Evolutionary conservation across 35 echinoderm and acorn worm genomes (phyloP), one percentile per base, ranked within the genome.

Genomic region (Chiridota heheva): DNA sequence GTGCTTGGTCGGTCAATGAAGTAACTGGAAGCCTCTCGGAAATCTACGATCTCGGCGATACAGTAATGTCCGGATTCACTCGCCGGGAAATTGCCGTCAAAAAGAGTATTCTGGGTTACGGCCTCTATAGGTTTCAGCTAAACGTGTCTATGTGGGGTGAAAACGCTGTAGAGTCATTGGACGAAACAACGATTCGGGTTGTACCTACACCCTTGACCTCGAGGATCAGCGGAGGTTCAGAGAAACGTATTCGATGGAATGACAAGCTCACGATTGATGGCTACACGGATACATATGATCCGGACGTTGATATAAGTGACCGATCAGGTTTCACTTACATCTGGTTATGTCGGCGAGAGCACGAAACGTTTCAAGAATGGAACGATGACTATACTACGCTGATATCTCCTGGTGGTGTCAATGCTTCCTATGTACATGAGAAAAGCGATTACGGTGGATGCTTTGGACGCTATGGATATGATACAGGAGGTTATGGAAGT

Each of bases 81-180:
- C 62, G 67, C 3, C 63, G 91, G 48, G 91, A 89, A 65, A 57
- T 96, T 26, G 86, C 86, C 24, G 64, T 96, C 72, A 89, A 89
- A 62, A 67, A 68, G 44, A 75, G 72, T 28, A 83, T 89, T 28
- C 83, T 96, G 4, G 75, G 30, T 0, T 96, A 96, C 42, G 92
- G 92, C 35, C 69, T 90, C 4, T 96, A 90, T 38, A 58, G 42
- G 34, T 96, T 96, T 69, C 72, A 86, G 27, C 70, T 96, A 18
- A 96, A 90, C 39, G 87, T 90, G 12, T 89, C 87, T 41, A 96
- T 96, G 92, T 82, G 75, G 48, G 92, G 92, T 8, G 87, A 96
- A 72, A 58, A 69, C 40, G 92, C 86, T 3, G 87, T 96, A 18
- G 82, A 90, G 48, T 71, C 82, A 5, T 2, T 90, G 0, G 92